These are phyloP conservation scores for Pangasius larnaudii DNA, from an alignment of 2,797 vertebrate species.

Conservation along the genomic window DNA sequence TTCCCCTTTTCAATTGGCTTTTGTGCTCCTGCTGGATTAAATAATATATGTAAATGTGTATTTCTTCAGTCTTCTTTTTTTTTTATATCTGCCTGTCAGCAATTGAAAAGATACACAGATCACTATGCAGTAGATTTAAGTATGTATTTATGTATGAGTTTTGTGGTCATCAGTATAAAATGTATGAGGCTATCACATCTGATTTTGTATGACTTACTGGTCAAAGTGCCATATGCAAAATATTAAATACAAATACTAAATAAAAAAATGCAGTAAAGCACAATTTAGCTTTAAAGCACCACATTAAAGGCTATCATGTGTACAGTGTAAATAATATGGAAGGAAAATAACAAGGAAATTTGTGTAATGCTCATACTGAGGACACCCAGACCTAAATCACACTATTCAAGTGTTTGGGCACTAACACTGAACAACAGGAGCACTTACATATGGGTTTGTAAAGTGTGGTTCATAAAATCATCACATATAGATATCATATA, in stretches of 20 bases:
- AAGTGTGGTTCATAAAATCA: not conserved
- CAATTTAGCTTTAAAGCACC: not conserved
- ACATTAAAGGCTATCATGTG: not conserved
- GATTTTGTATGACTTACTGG: not conserved
- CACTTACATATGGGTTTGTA: not conserved
- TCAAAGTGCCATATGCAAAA: not conserved
- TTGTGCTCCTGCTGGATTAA: slow-evolving; percentile 31
- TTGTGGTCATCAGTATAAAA: not conserved
- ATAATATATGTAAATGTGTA: slow-evolving; percentile 21
- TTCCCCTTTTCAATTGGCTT: slow-evolving; percentile 33
- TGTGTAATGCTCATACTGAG: not conserved
- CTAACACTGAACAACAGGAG: not conserved
- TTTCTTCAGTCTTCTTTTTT: not conserved
- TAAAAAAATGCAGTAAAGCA: not conserved
- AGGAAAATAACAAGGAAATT: not conserved
- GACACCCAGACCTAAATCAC: not conserved
- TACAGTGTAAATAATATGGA: not conserved
- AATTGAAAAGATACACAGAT: not conserved
- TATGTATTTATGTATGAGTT: not conserved
- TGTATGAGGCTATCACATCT: not conserved
- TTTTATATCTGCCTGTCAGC: not conserved
- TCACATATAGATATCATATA: not conserved
- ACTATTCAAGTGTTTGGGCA: not conserved
- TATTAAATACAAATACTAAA: not conserved
- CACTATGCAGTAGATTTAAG: slow-evolving; percentile 4